Base-by-base conservation (phyloP, 1,140 invertebrate species). In the Drosophila arawakana region DNA sequence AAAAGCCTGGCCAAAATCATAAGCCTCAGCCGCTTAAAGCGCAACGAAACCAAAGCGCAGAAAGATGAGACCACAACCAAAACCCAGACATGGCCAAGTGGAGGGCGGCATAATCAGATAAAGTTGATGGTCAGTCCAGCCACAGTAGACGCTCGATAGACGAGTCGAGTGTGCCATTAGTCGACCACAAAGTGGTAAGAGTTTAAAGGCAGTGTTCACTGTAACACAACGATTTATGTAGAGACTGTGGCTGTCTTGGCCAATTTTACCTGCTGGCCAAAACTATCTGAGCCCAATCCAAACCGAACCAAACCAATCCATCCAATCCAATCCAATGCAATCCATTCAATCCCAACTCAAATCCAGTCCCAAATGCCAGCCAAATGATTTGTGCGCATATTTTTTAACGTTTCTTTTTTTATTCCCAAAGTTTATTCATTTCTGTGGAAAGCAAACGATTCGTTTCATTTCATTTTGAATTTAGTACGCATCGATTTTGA, bases 391-490 rank as follows among this genome's bases (percentile, higher is more conserved):
- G 83, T 88, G 82, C 79, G 82, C 79, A 86, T 86, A 86, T 88
- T 86, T 86, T 49, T 84, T 59, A 55, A 57, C 65, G 61, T 67
- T 69, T 78, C 61, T 77, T 62, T 83, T 69, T 37, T 25, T 50
- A 21, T 25, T 21, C 34, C 44, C 60, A 62, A 82, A 88, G 57
- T 80, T 88, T 88, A 80, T 82, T 78, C 78, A 80, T 88, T 89
- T 88, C 80, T 62, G 75, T 89, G 60, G 77, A 80, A 83, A 74
- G 54, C 65, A 55, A 58, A 49, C 76, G 70, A 86, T 88, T 86
- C 83, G 83, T 77, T 86, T 86, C 83, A 88, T 88, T 80, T 88
- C 73, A 86, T 88, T 88, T 88, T 80, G 73, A 88, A 88, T 88
- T 88, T 88, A 80, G 60, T 88, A 89, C 83, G 83, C 83, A 88